Base-by-base conservation (phyloP, 2,113 vertebrate species). In the Poicephalus gulielmi region DNA sequence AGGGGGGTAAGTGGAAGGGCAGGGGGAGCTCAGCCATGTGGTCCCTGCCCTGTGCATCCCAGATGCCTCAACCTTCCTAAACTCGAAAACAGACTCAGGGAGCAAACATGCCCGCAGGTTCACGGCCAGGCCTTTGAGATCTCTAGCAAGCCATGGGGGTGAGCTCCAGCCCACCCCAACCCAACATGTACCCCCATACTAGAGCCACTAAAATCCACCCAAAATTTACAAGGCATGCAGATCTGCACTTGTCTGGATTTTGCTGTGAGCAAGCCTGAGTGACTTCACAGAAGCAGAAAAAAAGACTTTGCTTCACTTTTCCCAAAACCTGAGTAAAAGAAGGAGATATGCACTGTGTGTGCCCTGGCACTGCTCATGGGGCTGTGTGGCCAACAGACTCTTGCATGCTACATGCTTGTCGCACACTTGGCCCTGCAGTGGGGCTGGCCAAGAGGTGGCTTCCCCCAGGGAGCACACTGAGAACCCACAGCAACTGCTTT, bases 1-100 rank as follows among this genome's bases (percentile, higher is more conserved):
- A 98, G 97, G 94, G 97, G 97, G 98, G 99, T 99, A 97, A 99
- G 97, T 94, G 35, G 16, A 67, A 24, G 16, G 39, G 23, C 37
- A 41, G 27, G 20, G 3, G 27, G 16, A n/a, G 5, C 35, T 84
- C 50, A 44, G 28, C 46, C 12, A 28, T 53, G 17, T 86, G 33
- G 2, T 41, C 30, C 25, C 37, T 77, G 43, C 7, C 17, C 20
- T 30, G 0, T 28, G 20, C 25, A 82, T 43, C 27, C 39, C 43
- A 41, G 16, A 10, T 12, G 35, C 14, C 5, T 71, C 23, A 28
- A 71, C 27, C 62, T 76, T 64, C 33, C 22, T 52, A 79, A 57
- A 35, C 39, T 84, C 0, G 0, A 10, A 35, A 57, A 10, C 18
- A 66, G 22, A 9, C 10, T 3, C 5, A 19, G 33, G 27, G 20